Base-by-base conservation (phyloP, 1,140 invertebrate species). In the Tetraneura akinire region DNA sequence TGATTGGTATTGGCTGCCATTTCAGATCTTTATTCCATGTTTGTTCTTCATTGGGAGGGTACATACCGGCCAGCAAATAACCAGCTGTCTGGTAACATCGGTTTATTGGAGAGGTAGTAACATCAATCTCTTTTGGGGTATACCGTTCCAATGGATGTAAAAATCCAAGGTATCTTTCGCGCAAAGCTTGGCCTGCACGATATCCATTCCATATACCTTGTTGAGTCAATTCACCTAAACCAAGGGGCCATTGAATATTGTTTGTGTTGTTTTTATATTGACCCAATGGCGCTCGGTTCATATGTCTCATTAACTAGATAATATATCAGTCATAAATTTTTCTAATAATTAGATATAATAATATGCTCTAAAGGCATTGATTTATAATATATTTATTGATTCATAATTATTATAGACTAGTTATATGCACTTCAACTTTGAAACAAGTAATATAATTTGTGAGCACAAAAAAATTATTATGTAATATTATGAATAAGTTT, bases 181-280 rank as follows among this genome's bases (percentile, higher is more conserved):
- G 57, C 42, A 81, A 60, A 8, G 32, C 26, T 78, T 81, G 57
- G 13, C 80, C 80, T 16, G 51, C 60, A 0, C 21, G 29, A 23
- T 74, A 78, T 37, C 62, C 62, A 10, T 76, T 81, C 60, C 60
- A 62, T 47, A 76, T 76, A 3, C 80, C 80, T 37, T 76, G 45
- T 85, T 92, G 91, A 0, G 94, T 95, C 23, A 96, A 85, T 84
- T 94, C 89, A 13, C 93, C 93, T 86, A 90, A 92, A 81, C 90
- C 92, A 16, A 90, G 90, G 5, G 91, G 90, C 94, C 94, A 96
- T 53, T 86, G 86, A 16, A 88, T 89, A 74, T 87, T 85, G 84
- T 92, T 88, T 23, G 87, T 87, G 84, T 91, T 92, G 0, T 78
- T 78, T n/a, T 62, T 60, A 14, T 78, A 78, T 11, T 26, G n/a